Evolutionary conservation across 1,140 invertebrate genomes (phyloP).

Genomic region (Drosophila sechellia): DNA sequence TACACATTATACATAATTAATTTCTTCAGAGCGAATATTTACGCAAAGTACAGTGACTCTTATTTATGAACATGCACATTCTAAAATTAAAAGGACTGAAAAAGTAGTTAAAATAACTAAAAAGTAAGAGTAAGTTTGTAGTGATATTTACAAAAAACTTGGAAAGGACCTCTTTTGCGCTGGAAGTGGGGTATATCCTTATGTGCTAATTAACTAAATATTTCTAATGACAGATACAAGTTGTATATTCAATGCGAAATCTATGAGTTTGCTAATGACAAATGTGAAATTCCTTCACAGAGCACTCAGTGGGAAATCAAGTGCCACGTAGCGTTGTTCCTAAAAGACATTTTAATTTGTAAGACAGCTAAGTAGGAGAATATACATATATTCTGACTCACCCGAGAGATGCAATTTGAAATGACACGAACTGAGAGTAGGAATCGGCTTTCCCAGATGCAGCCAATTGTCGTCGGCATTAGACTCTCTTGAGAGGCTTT

Average conservation of each 20-base stretch:
- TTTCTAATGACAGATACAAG: too few relatives aligned
- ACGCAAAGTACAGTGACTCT: background rate
- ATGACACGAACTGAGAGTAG: background rate
- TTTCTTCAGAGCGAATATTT: background rate
- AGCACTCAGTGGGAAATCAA: background rate
- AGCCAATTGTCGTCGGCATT: constrained; percentile 25
- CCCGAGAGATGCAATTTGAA: background rate
- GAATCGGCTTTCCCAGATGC: constrained; percentile 16
- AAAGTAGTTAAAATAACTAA: background rate
- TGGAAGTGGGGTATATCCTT: background rate
- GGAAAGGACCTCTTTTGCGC: background rate
- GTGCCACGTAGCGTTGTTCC: background rate
- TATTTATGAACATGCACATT: background rate
- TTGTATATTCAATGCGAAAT: too few relatives aligned
- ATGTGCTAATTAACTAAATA: too few relatives aligned
- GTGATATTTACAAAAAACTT: background rate
- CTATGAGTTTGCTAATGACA: background rate
- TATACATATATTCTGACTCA: constrained; percentile 7
- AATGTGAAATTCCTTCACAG: background rate
- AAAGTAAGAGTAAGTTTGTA: background rate
- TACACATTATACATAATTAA: constrained; percentile 14
- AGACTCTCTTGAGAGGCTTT: constrained; percentile 10
- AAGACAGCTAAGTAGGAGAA: background rate
- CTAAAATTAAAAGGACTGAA: background rate
- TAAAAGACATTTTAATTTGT: constrained; percentile 2